Percentiles rank a stretch among this genome's conserved stretches.
phyloP scores from a whole-genome alignment of 2,888 invertebrate species.

The Cephus pulcher region DNA sequence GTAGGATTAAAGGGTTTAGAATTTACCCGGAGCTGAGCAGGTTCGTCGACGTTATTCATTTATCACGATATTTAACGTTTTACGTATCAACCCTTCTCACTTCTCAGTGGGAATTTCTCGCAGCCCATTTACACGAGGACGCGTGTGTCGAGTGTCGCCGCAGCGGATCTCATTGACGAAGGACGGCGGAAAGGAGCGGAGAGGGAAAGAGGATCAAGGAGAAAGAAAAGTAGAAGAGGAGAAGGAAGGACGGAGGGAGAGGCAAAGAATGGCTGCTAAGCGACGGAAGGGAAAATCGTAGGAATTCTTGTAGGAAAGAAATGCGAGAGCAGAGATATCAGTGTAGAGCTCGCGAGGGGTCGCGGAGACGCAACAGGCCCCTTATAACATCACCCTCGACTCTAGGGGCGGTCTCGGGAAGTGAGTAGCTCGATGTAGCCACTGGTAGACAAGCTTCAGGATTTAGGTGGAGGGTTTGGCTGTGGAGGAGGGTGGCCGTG shows the following conservation, averaged over 20 bases:
- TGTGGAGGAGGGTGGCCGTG: too few relatives aligned
- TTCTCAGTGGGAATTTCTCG: neutral
- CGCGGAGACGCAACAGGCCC: conserved; percentile 13
- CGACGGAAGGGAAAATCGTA: neutral
- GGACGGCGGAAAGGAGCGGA: neutral
- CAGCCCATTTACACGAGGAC: neutral
- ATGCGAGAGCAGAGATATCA: neutral
- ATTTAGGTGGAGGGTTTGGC: neutral
- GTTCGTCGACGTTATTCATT: neutral
- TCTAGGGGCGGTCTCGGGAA: neutral
- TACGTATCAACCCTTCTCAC: neutral
- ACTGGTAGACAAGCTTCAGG: neutral
- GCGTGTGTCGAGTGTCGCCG: too few relatives aligned
- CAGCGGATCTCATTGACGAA: neutral
- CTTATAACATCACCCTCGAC: neutral
- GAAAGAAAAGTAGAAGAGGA: neutral
- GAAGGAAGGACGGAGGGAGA: neutral
- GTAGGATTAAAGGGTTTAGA: neutral
- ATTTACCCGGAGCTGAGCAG: neutral
- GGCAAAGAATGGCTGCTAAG: neutral
- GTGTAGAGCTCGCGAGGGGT: neutral
- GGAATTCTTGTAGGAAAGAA: neutral
- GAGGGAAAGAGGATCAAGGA: neutral
- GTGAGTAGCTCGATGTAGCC: neutral
- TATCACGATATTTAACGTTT: neutral